Evolutionary conservation across 1,140 invertebrate genomes (phyloP).

Genomic region (Hormaphis cornu): DNA sequence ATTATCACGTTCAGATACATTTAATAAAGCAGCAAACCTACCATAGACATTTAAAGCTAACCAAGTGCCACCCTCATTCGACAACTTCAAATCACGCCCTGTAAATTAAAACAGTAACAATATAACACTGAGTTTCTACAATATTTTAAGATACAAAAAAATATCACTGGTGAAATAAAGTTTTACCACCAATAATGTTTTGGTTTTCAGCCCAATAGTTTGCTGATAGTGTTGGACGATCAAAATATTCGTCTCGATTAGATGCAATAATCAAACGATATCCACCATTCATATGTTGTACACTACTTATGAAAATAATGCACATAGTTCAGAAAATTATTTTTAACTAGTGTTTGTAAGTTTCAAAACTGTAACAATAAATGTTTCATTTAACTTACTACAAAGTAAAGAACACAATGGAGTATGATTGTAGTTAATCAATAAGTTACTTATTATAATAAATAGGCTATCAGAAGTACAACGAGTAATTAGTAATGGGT

Average conservation of each 20-base stretch:
- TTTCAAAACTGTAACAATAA: too few relatives aligned
- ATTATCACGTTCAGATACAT: not conserved
- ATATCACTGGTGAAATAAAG: not conserved
- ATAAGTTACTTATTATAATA: too few relatives aligned
- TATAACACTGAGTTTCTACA: too few relatives aligned
- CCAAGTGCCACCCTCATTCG: not conserved
- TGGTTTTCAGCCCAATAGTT: not conserved
- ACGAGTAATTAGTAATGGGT: too few relatives aligned
- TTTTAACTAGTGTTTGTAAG: too few relatives aligned
- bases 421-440: too few relatives aligned
- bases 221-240: not conserved
- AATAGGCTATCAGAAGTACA: too few relatives aligned
- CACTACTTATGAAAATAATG: conserved; percentile 6
- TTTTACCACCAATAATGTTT: conserved; percentile 1
- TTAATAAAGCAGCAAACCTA: not conserved
- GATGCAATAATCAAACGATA: conserved; percentile 13
- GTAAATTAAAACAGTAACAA: not conserved
- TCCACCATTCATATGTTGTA: not conserved
- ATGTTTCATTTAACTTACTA: too few relatives aligned
- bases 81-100: conserved; percentile 1
- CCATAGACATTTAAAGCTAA: conserved; percentile 1
- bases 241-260: conserved; percentile 16
- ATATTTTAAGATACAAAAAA: too few relatives aligned
- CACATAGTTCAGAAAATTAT: not conserved
- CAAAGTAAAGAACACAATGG: too few relatives aligned